phyloP scores from a whole-genome alignment of 2,888 invertebrate species.

The Parelbella ahira region DNA sequence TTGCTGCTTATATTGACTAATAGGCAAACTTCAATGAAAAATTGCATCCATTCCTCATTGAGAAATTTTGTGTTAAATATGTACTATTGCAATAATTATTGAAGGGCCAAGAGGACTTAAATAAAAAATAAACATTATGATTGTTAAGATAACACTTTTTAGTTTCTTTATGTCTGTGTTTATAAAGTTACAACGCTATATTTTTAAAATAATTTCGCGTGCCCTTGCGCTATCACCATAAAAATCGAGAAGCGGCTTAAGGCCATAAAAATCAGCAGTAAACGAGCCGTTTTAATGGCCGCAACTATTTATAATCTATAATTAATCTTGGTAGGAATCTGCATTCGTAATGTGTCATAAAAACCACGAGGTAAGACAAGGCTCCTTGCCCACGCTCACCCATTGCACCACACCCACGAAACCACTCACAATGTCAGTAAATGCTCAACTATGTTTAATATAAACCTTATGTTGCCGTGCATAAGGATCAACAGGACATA shows the following conservation, averaged over 20 bases:
- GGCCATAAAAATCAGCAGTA: conserved; percentile 31
- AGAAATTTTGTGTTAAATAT: too few relatives aligned
- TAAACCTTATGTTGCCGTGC: conserved; percentile 21
- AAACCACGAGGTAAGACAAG: conserved; percentile 28
- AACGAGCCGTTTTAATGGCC: conserved; percentile 32
- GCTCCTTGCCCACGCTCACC: conserved; percentile 55
- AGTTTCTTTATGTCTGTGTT: too few relatives aligned
- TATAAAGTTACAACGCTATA: too few relatives aligned
- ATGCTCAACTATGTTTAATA: background rate
- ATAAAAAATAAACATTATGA: too few relatives aligned
- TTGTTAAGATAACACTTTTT: too few relatives aligned
- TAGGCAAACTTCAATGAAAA: too few relatives aligned
- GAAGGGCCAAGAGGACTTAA: too few relatives aligned
- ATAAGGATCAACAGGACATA: conserved; percentile 30
- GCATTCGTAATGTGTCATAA: conserved; percentile 31
- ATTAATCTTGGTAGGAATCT: conserved; percentile 58
- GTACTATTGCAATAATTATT: too few relatives aligned
- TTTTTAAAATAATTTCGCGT: too few relatives aligned
- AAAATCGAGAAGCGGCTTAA: conserved; percentile 24
- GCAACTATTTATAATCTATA: conserved; percentile 48
- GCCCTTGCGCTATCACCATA: conserved; percentile 16
- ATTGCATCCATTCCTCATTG: too few relatives aligned
- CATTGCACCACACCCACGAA: conserved; percentile 59
- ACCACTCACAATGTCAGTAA: conserved; percentile 19
- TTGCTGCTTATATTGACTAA: too few relatives aligned